Conservation (phyloP, 1,140 invertebrate genomes). For the Pygmarrhopalites habei region DNA sequence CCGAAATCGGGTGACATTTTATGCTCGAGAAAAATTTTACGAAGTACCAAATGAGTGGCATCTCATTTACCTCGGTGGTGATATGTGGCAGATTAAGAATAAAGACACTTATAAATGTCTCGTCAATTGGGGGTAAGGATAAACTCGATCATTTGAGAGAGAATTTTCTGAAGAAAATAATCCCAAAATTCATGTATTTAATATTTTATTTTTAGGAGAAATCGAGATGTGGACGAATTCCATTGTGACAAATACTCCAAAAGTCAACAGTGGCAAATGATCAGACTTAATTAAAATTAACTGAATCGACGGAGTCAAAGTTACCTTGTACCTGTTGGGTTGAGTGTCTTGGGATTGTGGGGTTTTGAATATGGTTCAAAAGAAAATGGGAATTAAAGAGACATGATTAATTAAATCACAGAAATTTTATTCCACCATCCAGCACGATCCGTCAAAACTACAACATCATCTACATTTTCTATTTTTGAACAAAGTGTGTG, state of each 20-base stretch:
- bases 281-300: neutral
- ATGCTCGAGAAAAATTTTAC: neutral
- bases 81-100: conserved; percentile 11
- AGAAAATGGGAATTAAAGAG: too few relatives aligned
- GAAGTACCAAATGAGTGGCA: conserved; percentile 8
- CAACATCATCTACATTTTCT: too few relatives aligned
- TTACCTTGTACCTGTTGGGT: neutral
- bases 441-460: too few relatives aligned
- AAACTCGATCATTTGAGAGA: neutral
- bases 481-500: too few relatives aligned
- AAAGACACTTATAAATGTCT: neutral
- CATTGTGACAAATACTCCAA: conserved; percentile 1
- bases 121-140: conserved; percentile 14
- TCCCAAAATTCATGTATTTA: neutral
- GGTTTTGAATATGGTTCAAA: too few relatives aligned
- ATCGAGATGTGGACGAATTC: conserved; percentile 4
- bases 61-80: neutral
- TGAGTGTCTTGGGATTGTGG: too few relatives aligned
- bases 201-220: neutral
- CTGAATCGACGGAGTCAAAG: neutral
- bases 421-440: too few relatives aligned
- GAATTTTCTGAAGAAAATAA: too few relatives aligned
- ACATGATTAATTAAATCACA: too few relatives aligned
- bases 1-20: neutral
- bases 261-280: neutral